Conservation (phyloP, 1,140 invertebrate species). For the Pogonomyrmex barbatus region DNA sequence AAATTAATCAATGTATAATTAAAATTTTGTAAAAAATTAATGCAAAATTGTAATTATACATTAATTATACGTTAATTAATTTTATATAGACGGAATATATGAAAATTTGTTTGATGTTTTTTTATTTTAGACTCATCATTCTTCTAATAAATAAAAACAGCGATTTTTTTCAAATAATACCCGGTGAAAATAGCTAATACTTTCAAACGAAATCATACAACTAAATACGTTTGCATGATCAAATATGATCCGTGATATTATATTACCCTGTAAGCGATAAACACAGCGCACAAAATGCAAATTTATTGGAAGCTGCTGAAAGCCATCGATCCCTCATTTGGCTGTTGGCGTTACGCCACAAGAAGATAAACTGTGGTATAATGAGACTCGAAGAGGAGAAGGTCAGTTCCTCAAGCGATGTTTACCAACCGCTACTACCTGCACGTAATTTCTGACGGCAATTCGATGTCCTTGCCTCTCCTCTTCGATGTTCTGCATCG, state of each 20-base stretch:
- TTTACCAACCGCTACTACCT: constrained; percentile 29
- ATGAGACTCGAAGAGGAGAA: constrained; percentile 44
- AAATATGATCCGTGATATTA: neutral
- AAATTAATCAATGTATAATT: constrained; percentile 1
- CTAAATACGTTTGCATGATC: neutral
- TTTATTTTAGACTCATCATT: no score
- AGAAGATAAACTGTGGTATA: constrained; percentile 24
- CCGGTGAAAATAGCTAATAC: no score
- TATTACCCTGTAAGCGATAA: neutral
- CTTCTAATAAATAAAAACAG: no score
- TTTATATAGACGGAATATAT: no score
- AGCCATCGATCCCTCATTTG: constrained; percentile 19
- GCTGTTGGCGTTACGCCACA: constrained; percentile 20
- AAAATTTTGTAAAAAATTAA: neutral
- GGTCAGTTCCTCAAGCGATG: constrained; percentile 60
- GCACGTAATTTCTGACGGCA: constrained; percentile 22
- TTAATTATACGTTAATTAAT: no score
- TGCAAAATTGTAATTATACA: no score
- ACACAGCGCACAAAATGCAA: constrained; percentile 13
- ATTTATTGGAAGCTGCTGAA: constrained; percentile 53
- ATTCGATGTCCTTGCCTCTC: constrained; percentile 54
- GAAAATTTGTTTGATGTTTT: no score
- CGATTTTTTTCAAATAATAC: no score
- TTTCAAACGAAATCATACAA: neutral
- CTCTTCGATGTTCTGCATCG: constrained; percentile 60